A percentile compares a stretch with the other conserved stretches of the same genome.
These are phyloP conservation scores for Morone chrysops DNA, from an alignment of 2,113 vertebrate species.

Conservation along the genomic window DNA sequence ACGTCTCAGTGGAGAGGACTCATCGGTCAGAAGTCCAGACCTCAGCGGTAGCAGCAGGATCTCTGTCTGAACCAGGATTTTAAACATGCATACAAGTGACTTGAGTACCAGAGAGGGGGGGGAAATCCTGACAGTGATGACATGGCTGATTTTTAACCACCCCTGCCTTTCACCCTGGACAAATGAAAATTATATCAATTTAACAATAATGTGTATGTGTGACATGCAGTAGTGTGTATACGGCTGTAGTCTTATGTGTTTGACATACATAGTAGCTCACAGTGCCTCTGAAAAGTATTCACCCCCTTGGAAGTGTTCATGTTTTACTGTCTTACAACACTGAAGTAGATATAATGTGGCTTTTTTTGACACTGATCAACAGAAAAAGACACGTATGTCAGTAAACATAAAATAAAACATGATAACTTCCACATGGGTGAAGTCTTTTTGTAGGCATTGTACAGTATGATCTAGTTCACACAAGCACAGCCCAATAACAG, in stretches of 20 bases:
- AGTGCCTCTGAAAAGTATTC: background rate
- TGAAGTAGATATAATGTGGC: background rate
- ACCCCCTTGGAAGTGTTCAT: background rate
- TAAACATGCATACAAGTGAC: conserved; percentile 56
- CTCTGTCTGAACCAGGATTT: conserved; percentile 64
- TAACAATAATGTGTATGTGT: conserved; percentile 64
- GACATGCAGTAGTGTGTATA: conserved; percentile 46
- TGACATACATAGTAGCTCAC: conserved; percentile 29
- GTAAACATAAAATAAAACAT: background rate
- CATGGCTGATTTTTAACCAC: conserved; percentile 60
- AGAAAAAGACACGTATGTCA: background rate
- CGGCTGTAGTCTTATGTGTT: conserved; percentile 59
- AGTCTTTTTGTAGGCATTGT: background rate
- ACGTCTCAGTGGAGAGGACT: conserved; percentile 60
- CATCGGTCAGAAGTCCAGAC: conserved; percentile 54
- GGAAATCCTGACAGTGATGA: conserved; percentile 43
- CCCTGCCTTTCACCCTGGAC: conserved; percentile 66
- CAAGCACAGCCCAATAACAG: conserved; percentile 21
- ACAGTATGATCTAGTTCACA: conserved; percentile 30
- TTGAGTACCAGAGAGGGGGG: conserved; percentile 29
- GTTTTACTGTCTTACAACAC: background rate
- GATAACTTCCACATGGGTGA: background rate
- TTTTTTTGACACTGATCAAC: background rate
- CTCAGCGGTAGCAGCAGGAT: conserved; percentile 63
- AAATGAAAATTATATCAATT: conserved; percentile 51